Evolutionary conservation across 2,797 vertebrate species (phyloP), one percentile per base, ranked within the genome.

Genomic region (Oreonectes daqikongensis): DNA sequence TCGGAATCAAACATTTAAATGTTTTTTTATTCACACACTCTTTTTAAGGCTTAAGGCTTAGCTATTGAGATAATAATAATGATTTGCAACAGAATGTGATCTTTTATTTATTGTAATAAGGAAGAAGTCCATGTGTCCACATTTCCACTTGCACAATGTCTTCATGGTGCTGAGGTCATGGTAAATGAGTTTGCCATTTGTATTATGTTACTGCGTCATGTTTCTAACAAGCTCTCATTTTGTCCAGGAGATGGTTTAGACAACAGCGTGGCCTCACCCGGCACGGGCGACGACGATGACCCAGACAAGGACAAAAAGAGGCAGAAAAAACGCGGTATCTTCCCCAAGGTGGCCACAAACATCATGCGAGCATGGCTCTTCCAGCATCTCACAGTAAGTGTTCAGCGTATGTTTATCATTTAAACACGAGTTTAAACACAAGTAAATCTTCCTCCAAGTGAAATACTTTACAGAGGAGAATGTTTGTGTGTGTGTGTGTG

Each of bases 321-420:
- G 80, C 97, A 99, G 94, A 99, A 99, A 94, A 99, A 99, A 88
- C 94, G 97, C 81, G 97, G 97, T 90, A 99, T 99, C 92, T 99
- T 99, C 88, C 97, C 98, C 85, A 99, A 99, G 94, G 98, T 99
- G 93, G 98, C 98, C 89, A 99, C 98, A 84, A 99, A 99, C 92
- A 99, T 99, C 91, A 99, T 99, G 98, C 95, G 98, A 92, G 98
- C 98, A 0, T 99, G 98, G 98, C 96, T 99, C 82, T 99, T 99
- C 92, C 97, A 99, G 89, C 97, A 99, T 92, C 97, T 99, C 93
- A 99, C 97, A 91, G 97, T 99, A 94, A 96, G 96, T 94, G 81
- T 20, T 3, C 10, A 38, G 11, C 9, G 38, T 11, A 9, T 9
- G 38, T 44, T 44, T 15, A 44, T 44, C 15, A 44, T 44, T 44